Percentiles rank a stretch among this genome's conserved stretches.
Conservation (phyloP, 2,797 vertebrate species). For the Channallabes apus region DNA sequence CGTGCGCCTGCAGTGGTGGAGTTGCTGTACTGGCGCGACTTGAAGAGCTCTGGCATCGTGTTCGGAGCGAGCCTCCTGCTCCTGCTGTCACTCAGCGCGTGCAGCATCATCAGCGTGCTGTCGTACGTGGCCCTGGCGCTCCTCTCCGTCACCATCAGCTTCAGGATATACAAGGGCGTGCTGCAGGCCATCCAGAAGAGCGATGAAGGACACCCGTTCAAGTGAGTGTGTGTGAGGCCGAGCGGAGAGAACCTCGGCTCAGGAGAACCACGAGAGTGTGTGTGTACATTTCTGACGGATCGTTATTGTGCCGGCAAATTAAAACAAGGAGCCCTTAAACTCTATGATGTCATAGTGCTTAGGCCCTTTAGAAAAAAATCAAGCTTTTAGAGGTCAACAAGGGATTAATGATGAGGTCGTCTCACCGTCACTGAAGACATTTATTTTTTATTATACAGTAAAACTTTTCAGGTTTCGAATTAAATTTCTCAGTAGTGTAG, state of each 20-base stretch:
- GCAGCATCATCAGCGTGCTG: conserved; percentile 93
- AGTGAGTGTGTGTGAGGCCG: conserved; percentile 74
- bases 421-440: too few relatives aligned
- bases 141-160: conserved; percentile 92
- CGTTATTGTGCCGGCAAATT: too few relatives aligned
- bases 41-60: conserved; percentile 91
- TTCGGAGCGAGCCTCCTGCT: conserved; percentile 90
- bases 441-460: too few relatives aligned
- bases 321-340: too few relatives aligned
- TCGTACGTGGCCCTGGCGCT: conserved; percentile 92
- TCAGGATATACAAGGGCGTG: conserved; percentile 97
- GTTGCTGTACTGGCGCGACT: conserved; percentile 96
- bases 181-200: conserved; percentile 98
- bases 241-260: neutral
- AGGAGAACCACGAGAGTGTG: neutral
- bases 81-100: conserved; percentile 89
- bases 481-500: too few relatives aligned
- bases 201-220: conserved; percentile 94
- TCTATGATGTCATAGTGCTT: too few relatives aligned
- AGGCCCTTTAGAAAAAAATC: too few relatives aligned
- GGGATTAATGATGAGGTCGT: too few relatives aligned
- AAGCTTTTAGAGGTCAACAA: too few relatives aligned
- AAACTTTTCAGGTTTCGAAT: too few relatives aligned
- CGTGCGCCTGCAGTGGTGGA: conserved; percentile 82
- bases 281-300: too few relatives aligned